These are phyloP conservation scores for Masnerella sp. DNA, from an alignment of 2,888 invertebrate genomes.

Conservation along the genomic window DNA sequence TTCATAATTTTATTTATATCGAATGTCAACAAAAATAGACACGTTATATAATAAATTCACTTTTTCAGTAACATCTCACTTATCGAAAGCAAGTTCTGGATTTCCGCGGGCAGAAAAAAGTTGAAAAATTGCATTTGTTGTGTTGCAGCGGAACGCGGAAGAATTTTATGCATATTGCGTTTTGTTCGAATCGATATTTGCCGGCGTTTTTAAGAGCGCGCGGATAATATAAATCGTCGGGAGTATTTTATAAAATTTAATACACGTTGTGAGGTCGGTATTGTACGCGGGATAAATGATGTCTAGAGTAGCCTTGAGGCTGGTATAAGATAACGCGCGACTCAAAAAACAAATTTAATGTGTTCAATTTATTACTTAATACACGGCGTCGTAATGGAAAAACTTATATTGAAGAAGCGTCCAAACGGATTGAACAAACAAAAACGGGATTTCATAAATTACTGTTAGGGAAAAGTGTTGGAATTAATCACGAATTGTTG, in stretches of 20 bases:
- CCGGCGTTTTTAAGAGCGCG: conserved; percentile 19
- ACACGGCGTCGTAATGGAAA: conserved; percentile 23
- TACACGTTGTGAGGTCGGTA: conserved; percentile 51
- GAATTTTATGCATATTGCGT: conserved; percentile 28
- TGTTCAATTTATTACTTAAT: conserved; percentile 55
- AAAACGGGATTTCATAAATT: conserved; percentile 22
- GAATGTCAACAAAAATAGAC: too few species aligned
- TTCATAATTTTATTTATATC: too few species aligned
- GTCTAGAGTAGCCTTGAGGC: conserved; percentile 54
- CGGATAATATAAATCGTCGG: conserved; percentile 46
- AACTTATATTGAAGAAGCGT: conserved; percentile 26
- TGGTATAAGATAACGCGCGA: conserved; percentile 45
- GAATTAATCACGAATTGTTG: too few species aligned
- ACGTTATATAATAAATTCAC: too few species aligned
- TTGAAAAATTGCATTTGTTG: too few species aligned
- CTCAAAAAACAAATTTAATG: conserved; percentile 52
- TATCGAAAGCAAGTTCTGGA: too few species aligned
- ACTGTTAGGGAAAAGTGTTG: conserved; percentile 1
- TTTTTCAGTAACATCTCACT: too few species aligned
- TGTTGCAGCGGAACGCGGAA: too few species aligned
- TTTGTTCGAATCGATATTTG: conserved; percentile 47
- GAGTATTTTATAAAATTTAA: conserved; percentile 52
- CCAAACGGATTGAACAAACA: conserved; percentile 28
- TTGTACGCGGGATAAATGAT: conserved; percentile 51
- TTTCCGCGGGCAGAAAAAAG: too few species aligned